These are phyloP conservation scores for Muscicapa striata DNA, from an alignment of 2,797 vertebrate genomes.

Conservation along the genomic window DNA sequence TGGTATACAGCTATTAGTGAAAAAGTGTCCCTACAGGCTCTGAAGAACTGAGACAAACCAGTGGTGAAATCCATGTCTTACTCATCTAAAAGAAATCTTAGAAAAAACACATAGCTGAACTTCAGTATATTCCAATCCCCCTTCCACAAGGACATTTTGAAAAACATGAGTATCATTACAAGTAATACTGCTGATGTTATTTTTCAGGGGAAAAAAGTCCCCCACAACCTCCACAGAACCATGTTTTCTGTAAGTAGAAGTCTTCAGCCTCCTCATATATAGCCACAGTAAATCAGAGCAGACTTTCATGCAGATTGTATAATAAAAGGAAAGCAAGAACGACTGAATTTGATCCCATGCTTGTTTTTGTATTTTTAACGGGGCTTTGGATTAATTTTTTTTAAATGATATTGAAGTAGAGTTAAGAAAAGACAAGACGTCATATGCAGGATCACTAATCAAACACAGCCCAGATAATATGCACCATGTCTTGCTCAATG, in stretches of 20 bases:
- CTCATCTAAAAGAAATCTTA: neutral
- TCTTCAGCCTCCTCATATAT: neutral
- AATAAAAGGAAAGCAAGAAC: neutral
- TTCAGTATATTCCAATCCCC: neutral
- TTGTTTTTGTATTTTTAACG: neutral
- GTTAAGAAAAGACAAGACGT: slow-evolving; percentile 69
- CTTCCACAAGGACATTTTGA: neutral
- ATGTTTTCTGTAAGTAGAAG: neutral
- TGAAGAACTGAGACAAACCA: neutral
- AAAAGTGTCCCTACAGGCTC: neutral
- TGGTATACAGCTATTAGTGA: neutral
- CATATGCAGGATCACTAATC: slow-evolving; percentile 71
- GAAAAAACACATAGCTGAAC: neutral
- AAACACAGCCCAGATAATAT: slow-evolving; percentile 71
- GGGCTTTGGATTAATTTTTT: slow-evolving; percentile 45
- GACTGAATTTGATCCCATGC: neutral
- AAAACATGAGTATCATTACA: neutral
- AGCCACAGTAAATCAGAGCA: neutral
- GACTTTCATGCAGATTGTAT: neutral
- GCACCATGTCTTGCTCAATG: slow-evolving; percentile 64
- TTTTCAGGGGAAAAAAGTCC: neutral
- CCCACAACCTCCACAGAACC: neutral
- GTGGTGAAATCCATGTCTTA: neutral
- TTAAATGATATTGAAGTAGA: slow-evolving; percentile 57
- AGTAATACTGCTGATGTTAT: neutral